Percentiles rank a stretch among this genome's conserved stretches.
Evolutionary conservation across 2,113 vertebrate species (phyloP).

Genomic region (Sarotherodon lohbergeri): DNA sequence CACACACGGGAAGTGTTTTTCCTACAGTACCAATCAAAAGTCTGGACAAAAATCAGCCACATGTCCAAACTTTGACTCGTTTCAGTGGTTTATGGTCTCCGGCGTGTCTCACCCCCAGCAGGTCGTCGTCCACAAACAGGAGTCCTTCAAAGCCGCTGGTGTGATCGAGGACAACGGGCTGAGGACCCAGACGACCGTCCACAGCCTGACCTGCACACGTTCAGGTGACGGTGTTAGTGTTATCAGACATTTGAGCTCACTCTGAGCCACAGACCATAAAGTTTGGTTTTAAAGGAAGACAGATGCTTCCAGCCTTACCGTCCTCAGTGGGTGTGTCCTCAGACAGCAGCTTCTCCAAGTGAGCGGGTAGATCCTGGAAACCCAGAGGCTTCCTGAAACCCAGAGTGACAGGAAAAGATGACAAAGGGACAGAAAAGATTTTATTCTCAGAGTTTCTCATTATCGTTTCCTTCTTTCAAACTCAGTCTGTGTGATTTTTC

Average conservation of each 20-base stretch:
- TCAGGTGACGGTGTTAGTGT: not conserved
- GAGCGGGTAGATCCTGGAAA: slow-evolving; percentile 88
- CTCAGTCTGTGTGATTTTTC: not conserved
- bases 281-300: not conserved
- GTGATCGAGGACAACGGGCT: slow-evolving; percentile 91
- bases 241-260: not conserved
- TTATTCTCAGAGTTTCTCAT: not conserved
- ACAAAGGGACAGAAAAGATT: not conserved
- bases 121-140: slow-evolving; percentile 93
- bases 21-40: not conserved
- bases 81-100: not conserved
- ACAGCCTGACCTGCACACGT: slow-evolving; percentile 48
- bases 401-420: not conserved
- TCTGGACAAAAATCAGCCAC: not conserved
- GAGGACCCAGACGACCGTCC: slow-evolving; percentile 89
- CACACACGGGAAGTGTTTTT: not conserved
- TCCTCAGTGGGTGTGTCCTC: slow-evolving; percentile 78
- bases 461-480: not conserved
- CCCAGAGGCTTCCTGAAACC: slow-evolving; percentile 78
- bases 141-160: slow-evolving; percentile 95
- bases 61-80: not conserved
- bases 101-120: slow-evolving; percentile 83
- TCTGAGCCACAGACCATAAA: not conserved
- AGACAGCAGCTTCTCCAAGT: slow-evolving; percentile 82
- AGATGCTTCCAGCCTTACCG: slow-evolving; percentile 63